Evolutionary conservation across 2,797 vertebrate species (phyloP).

Genomic region (Rhinella marina): DNA sequence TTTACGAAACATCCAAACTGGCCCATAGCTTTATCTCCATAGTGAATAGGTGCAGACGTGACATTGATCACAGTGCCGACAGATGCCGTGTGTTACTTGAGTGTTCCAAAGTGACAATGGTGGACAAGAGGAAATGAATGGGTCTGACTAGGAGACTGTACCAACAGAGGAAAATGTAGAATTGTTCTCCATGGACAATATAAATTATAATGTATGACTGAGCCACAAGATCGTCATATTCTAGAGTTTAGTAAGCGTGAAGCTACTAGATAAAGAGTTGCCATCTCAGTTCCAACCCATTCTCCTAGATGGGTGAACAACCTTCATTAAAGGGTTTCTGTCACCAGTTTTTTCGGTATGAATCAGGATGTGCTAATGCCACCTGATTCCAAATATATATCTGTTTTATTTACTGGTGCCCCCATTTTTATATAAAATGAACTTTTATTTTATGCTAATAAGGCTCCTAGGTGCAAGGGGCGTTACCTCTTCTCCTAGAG

Average conservation of each 20-base stretch:
- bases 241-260: background rate
- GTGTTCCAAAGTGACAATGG: slow-evolving; percentile 1
- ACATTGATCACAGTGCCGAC: slow-evolving; percentile 17
- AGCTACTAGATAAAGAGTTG: background rate
- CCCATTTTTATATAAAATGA: too few species aligned
- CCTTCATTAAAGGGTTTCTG: too few species aligned
- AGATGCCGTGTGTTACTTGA: background rate
- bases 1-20: slow-evolving; percentile 16
- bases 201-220: background rate
- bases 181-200: background rate
- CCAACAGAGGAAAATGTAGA: background rate
- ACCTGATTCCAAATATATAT: too few species aligned
- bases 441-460: too few species aligned
- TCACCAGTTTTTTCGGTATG: too few species aligned
- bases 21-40: slow-evolving; percentile 50
- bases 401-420: too few species aligned
- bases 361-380: too few species aligned
- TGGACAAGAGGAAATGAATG: slow-evolving; percentile 6
- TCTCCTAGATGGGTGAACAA: background rate
- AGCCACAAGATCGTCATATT: background rate
- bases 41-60: slow-evolving; percentile 49
- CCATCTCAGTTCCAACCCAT: background rate
- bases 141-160: background rate
- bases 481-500: too few species aligned
- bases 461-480: too few species aligned